Evolutionary conservation across 2,888 invertebrate species (phyloP).

Genomic region (Phaedon cochleariae): DNA sequence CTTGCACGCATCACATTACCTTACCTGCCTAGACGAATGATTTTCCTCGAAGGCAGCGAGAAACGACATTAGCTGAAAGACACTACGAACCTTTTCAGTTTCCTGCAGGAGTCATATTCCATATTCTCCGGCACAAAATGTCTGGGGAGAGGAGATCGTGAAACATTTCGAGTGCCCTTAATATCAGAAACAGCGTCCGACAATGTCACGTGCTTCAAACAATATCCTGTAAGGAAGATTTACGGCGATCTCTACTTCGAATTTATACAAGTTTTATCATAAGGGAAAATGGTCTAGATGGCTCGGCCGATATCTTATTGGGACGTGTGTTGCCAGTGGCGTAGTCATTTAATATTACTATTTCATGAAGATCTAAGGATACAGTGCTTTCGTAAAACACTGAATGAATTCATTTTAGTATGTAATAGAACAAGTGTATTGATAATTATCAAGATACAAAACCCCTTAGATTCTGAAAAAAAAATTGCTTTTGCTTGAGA

Average conservation of each 20-base stretch:
- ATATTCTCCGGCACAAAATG: conserved; percentile 39
- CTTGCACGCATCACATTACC: too few species aligned
- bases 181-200: conserved; percentile 54
- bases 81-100: not conserved
- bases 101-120: conserved; percentile 35
- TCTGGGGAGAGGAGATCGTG: conserved; percentile 41
- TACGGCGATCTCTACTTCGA: conserved; percentile 54
- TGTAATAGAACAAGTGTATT: too few species aligned
- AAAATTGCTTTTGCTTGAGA: too few species aligned
- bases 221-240: conserved; percentile 58
- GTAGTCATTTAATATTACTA: not conserved
- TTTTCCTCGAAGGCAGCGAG: not conserved
- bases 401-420: too few species aligned
- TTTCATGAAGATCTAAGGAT: too few species aligned
- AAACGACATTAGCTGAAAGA: not conserved
- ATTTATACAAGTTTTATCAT: conserved; percentile 60
- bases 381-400: too few species aligned
- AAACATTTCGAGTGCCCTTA: conserved; percentile 51
- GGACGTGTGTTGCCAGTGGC: conserved; percentile 30
- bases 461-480: too few species aligned
- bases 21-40: not conserved
- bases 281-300: conserved; percentile 53
- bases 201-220: conserved; percentile 59
- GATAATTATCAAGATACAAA: too few species aligned
- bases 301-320: conserved; percentile 37